These are phyloP conservation scores for Loris lydekkerianus DNA, from an alignment of 2,797 vertebrate genomes.

Conservation along the genomic window DNA sequence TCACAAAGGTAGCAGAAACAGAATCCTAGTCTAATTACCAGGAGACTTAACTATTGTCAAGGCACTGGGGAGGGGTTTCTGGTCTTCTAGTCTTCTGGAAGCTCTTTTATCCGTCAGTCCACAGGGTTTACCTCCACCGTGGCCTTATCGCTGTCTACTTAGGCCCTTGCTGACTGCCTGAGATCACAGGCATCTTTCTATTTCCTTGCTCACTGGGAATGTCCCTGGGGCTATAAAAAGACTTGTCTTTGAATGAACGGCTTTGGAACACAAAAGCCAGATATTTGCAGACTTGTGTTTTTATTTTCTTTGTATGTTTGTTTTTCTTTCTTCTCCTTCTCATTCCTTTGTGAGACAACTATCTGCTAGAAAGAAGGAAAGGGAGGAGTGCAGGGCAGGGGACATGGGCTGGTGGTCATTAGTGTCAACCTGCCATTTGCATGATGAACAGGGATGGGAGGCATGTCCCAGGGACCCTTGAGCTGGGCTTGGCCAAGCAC, in stretches of 20 bases:
- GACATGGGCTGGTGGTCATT: background rate
- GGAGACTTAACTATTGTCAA: background rate
- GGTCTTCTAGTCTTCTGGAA: background rate
- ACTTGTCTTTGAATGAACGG: background rate
- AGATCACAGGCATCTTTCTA: background rate
- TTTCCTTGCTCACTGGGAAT: background rate
- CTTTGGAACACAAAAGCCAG: background rate
- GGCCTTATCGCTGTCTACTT: rapidly evolving
- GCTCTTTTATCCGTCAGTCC: no score
- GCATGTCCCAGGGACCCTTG: background rate
- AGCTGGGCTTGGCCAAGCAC: background rate
- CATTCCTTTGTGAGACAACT: background rate
- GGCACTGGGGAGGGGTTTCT: background rate
- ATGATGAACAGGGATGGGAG: background rate
- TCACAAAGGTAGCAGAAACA: background rate
- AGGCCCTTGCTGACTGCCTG: background rate
- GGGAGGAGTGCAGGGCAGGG: background rate
- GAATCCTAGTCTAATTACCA: background rate
- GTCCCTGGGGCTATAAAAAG: background rate
- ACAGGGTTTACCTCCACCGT: background rate
- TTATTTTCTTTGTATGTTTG: background rate
- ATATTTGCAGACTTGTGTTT: no score
- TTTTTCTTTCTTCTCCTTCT: background rate
- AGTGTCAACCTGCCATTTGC: rapidly evolving
- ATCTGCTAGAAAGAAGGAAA: background rate